Conservation (phyloP, 2,113 vertebrate species). For the Uria lomvia region DNA sequence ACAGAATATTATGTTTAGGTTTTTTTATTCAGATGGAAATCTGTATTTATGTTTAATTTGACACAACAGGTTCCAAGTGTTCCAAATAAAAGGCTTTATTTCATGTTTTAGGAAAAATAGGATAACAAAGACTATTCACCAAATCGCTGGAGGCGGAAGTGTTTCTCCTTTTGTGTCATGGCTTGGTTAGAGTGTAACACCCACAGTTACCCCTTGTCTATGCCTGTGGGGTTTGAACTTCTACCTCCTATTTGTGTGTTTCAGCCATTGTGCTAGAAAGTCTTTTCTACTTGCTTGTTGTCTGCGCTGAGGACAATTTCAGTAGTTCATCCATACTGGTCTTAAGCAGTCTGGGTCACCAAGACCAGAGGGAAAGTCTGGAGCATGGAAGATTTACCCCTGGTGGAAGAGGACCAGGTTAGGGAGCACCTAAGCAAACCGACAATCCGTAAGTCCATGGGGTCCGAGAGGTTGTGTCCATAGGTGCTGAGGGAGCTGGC, state of each 20-base stretch:
- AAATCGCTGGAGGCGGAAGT: background rate
- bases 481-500: rapidly evolving
- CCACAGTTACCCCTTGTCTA: background rate
- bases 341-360: background rate
- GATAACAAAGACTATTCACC: background rate
- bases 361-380: background rate
- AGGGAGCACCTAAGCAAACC: background rate
- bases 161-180: background rate
- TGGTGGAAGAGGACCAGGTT: background rate
- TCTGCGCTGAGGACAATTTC: background rate
- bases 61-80: background rate
- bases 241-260: background rate
- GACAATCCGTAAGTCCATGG: rapidly evolving
- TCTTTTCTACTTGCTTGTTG: background rate
- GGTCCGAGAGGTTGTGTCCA: background rate
- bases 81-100: background rate
- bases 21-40: background rate
- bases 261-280: background rate
- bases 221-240: background rate
- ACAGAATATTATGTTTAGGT: rapidly evolving
- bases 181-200: background rate
- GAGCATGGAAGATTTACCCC: background rate
- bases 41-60: background rate
- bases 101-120: background rate
- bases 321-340: background rate